Evolutionary conservation across 2,797 vertebrate genomes (phyloP).

Genomic region (Anabas testudineus): DNA sequence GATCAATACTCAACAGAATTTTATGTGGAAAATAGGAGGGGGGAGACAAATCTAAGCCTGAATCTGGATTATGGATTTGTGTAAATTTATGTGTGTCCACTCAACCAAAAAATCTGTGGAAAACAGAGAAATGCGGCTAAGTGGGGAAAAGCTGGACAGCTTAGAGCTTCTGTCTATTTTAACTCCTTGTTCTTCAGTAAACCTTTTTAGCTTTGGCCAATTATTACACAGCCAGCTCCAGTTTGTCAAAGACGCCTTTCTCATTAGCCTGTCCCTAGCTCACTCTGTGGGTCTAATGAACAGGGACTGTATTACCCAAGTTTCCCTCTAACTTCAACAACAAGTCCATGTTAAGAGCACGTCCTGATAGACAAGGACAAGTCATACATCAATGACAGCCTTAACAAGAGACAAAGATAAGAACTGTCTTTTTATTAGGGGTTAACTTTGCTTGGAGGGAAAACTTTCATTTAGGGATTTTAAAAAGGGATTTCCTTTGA

Average conservation of each 20-base stretch:
- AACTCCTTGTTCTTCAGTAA: conserved; percentile 59
- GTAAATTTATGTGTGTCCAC: conserved; percentile 79
- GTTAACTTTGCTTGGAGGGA: conserved; percentile 43
- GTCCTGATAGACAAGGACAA: conserved; percentile 49
- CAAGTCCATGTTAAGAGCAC: conserved; percentile 47
- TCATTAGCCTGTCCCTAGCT: conserved; percentile 79
- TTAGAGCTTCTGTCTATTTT: conserved; percentile 60
- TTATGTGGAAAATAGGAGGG: conserved; percentile 67
- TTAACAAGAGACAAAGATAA: conserved; percentile 69
- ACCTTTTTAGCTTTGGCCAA: conserved; percentile 60
- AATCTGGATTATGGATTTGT: conserved; percentile 85
- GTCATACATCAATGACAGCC: conserved; percentile 75
- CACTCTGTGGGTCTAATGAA: conserved; percentile 69
- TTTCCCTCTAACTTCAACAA: conserved; percentile 73
- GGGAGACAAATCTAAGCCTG: conserved; percentile 61
- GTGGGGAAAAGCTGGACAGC: conserved; percentile 57
- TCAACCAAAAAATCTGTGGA: conserved; percentile 76
- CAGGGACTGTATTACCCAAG: conserved; percentile 65
- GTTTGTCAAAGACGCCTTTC: conserved; percentile 69
- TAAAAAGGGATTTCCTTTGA: conserved; percentile 21
- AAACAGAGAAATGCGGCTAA: conserved; percentile 68
- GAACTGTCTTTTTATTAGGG: conserved; percentile 48
- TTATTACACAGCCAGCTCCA: conserved; percentile 65
- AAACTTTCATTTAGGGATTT: conserved; percentile 58
- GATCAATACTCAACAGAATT: conserved; percentile 83